Conservation (phyloP, 1,140 invertebrate species). For the Tetragnatha versicolor region DNA sequence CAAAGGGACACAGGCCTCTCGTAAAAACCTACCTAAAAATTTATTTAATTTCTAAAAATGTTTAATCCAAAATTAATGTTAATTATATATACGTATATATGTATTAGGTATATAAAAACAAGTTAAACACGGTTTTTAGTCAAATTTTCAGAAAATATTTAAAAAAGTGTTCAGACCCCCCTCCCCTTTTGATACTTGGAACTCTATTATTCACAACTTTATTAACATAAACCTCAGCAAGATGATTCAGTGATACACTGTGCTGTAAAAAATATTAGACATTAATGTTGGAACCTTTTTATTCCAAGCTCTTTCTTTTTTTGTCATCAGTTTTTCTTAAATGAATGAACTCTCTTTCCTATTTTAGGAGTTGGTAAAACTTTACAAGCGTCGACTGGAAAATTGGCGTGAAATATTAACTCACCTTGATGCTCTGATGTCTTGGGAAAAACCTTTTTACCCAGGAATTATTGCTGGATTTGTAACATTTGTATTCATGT, state of each 20-base stretch:
- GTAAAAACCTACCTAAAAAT: too few species aligned
- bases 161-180: too few species aligned
- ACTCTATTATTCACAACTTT: background rate
- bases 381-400: constrained; percentile 78
- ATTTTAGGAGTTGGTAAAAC: constrained; percentile 67
- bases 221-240: background rate
- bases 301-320: background rate
- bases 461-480: constrained; percentile 75
- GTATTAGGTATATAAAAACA: too few species aligned
- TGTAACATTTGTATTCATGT: constrained; percentile 73
- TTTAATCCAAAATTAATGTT: too few species aligned
- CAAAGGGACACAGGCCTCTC: too few species aligned
- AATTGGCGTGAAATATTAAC: constrained; percentile 82
- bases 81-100: too few species aligned
- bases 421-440: constrained; percentile 75
- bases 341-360: too few species aligned
- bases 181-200: background rate
- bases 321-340: too few species aligned
- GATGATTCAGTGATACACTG: background rate
- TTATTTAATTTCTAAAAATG: too few species aligned
- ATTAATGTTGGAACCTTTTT: background rate
- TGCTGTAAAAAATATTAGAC: background rate
- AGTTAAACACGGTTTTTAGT: too few species aligned
- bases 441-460: constrained; percentile 84
- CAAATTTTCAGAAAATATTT: too few species aligned